Evolutionary conservation across 2,888 invertebrate species (phyloP).

Genomic region (Andricus quercusramuli): DNA sequence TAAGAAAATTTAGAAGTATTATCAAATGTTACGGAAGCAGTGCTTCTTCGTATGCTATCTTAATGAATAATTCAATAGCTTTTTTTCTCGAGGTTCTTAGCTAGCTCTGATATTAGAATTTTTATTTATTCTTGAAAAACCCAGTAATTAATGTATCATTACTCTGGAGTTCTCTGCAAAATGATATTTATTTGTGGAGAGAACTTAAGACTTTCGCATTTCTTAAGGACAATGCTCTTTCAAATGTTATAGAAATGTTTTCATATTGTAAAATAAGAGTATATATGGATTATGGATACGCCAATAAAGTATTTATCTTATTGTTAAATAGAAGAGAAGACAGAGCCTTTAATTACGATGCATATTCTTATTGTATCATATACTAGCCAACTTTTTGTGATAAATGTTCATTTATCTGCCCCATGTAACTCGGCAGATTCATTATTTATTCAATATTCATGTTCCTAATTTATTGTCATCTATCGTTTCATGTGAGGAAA

Average conservation of each 20-base stretch:
- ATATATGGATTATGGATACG: not conserved
- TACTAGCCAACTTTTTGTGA: not conserved
- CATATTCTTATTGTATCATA: not conserved
- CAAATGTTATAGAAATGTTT: slow-evolving; percentile 17
- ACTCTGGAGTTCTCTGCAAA: not conserved
- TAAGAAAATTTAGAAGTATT: not conserved
- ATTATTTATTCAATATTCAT: slow-evolving; percentile 37
- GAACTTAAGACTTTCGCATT: not conserved
- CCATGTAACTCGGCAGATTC: not conserved
- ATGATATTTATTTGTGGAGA: not conserved
- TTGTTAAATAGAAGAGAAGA: not conserved
- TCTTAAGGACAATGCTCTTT: not conserved
- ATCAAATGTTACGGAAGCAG: not conserved
- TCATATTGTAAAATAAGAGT: slow-evolving; percentile 1
- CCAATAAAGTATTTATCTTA: slow-evolving; percentile 26
- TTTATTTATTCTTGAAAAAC: slow-evolving; percentile 5
- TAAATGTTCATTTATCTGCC: slow-evolving; percentile 13
- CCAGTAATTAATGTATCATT: not conserved
- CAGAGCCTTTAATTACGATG: not conserved
- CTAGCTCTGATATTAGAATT: not conserved
- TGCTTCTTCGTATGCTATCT: not conserved
- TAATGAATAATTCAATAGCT: not conserved
- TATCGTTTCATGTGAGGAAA: slow-evolving; percentile 6
- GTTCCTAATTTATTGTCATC: slow-evolving; percentile 23
- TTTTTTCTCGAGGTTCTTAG: not conserved